Evolutionary conservation across 2,113 vertebrate species (phyloP).

Genomic region (Hypocryptadius cinnamomeus): DNA sequence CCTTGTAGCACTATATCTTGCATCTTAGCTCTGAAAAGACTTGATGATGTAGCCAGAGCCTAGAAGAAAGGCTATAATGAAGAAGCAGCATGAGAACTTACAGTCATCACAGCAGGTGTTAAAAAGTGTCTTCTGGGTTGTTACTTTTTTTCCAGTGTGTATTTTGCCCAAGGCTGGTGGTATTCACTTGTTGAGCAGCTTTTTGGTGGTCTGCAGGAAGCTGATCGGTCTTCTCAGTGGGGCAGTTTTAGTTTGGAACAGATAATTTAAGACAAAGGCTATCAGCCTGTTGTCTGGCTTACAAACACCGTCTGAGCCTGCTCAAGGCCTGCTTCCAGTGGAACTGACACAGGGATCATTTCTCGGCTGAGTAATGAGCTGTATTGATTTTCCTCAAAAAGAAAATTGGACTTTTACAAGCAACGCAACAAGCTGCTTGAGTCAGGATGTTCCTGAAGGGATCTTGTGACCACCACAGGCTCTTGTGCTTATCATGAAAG

Average conservation of each 20-base stretch:
- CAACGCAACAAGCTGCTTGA: background rate
- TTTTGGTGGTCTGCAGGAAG: background rate
- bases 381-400: constrained; percentile 49
- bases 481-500: background rate
- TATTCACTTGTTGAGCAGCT: background rate
- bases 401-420: constrained; percentile 40
- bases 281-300: background rate
- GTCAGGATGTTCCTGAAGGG: background rate
- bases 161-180: background rate
- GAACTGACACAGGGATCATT: constrained; percentile 29
- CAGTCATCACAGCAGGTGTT: background rate
- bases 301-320: background rate
- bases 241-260: background rate
- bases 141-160: rapidly evolving
- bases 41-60: background rate
- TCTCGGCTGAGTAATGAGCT: constrained; percentile 35
- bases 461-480: background rate
- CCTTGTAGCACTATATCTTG: background rate
- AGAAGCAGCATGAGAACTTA: constrained; percentile 16
- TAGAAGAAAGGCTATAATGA: background rate
- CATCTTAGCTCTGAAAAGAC: background rate
- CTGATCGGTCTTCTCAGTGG: background rate
- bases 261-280: constrained; percentile 1
- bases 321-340: background rate
- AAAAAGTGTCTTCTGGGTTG: background rate